A percentile compares a stretch with the other conserved stretches of the same genome.
phyloP scores from a whole-genome alignment of 2,113 vertebrate genomes.

The Carassius auratus region DNA sequence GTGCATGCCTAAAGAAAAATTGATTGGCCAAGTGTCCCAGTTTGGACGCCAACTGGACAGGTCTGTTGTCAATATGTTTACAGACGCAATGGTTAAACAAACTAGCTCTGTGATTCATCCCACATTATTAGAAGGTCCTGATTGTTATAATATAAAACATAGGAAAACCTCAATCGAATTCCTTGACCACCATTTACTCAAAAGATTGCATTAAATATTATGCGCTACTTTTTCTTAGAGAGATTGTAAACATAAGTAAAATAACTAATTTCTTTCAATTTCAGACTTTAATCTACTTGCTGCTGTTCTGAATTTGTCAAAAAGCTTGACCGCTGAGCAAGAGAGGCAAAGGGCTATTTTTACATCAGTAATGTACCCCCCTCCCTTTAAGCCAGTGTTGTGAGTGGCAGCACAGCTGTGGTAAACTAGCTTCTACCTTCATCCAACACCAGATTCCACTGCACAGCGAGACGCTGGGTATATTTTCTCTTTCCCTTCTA shows the following conservation, averaged over 20 bases:
- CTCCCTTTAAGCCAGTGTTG: slow-evolving; percentile 53
- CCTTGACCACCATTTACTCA: background rate
- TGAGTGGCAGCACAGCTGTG: slow-evolving; percentile 84
- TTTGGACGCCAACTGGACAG: background rate
- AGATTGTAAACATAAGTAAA: background rate
- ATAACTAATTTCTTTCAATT: background rate
- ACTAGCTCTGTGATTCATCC: background rate
- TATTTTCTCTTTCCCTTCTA: slow-evolving; percentile 56
- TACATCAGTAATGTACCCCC: slow-evolving; percentile 63
- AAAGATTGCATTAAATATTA: background rate
- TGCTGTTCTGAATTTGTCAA: background rate
- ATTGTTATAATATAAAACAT: background rate
- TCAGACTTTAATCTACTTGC: background rate
- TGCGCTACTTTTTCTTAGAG: background rate
- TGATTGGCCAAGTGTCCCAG: background rate
- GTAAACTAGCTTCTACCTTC: slow-evolving; percentile 63
- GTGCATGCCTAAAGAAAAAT: background rate
- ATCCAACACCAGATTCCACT: slow-evolving; percentile 72
- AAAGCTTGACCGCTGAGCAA: slow-evolving; percentile 16
- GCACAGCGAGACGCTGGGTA: slow-evolving; percentile 72
- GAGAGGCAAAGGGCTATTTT: slow-evolving; percentile 71
- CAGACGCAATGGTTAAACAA: background rate
- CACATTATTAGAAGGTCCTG: background rate
- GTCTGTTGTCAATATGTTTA: background rate
- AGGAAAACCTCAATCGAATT: background rate